These are phyloP conservation scores for Rhamnusium bicolor DNA, from an alignment of 2,888 invertebrate genomes.

Conservation along the genomic window DNA sequence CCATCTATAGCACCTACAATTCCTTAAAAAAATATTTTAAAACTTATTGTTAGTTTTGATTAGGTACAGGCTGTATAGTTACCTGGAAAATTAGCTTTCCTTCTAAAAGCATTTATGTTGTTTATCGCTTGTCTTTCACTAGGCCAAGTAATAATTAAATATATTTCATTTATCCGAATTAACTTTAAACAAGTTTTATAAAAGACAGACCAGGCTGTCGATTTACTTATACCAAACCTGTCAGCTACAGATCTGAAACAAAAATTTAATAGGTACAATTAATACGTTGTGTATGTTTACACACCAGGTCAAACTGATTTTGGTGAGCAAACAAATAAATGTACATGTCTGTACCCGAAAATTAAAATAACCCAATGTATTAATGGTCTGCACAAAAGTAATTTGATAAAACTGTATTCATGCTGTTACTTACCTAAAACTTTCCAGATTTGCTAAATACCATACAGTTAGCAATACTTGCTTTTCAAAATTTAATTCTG, in stretches of 20 bases:
- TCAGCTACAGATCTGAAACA: slow-evolving; percentile 6
- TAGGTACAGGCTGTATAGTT: not conserved
- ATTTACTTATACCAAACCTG: not conserved
- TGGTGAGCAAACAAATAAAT: no score
- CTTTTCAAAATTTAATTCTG: slow-evolving; percentile 8
- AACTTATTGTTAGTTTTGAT: not conserved
- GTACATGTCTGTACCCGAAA: no score
- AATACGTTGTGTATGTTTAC: no score
- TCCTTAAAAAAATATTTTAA: no score
- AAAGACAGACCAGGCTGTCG: not conserved
- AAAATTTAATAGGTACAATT: not conserved
- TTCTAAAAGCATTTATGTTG: not conserved
- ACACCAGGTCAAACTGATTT: no score
- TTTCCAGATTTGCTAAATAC: slow-evolving; percentile 4
- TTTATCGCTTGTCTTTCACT: not conserved
- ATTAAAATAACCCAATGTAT: no score
- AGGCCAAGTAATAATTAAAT: not conserved
- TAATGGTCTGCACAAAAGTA: no score
- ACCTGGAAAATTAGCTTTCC: not conserved
- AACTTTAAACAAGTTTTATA: slow-evolving; percentile 1
- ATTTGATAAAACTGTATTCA: no score
- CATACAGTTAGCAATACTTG: not conserved
- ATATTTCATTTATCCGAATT: not conserved
- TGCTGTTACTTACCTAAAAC: not conserved
- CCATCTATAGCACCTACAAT: not conserved